A percentile compares a stretch with the other conserved stretches of the same genome.
phyloP scores from a whole-genome alignment of 37 sponge, comb jelly and placozoan species.

The Diacarnus erythraeanus region DNA sequence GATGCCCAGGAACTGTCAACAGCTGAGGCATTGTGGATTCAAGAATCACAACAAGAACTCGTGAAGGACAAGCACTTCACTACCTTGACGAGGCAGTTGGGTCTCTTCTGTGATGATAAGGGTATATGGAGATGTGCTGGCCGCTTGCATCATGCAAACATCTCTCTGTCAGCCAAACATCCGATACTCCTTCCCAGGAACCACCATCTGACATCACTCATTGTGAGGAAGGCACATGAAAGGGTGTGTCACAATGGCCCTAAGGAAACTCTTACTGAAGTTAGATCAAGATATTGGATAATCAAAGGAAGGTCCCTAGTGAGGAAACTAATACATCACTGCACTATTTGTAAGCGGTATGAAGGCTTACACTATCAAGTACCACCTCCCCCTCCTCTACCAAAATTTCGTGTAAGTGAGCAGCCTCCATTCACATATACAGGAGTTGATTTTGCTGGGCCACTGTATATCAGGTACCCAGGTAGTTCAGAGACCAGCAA shows the following conservation, averaged over 20 bases:
- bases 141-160: conserved; percentile 10
- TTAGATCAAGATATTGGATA: conserved; percentile 40
- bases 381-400: conserved; percentile 40
- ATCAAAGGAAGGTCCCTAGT: conserved; percentile 2
- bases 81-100: conserved; percentile 4
- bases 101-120: conserved; percentile 1
- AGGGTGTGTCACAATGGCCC: conserved; percentile 38
- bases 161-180: no score
- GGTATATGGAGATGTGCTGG: conserved; percentile 40
- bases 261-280: conserved; percentile 16
- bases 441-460: conserved; percentile 28
- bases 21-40: conserved; percentile 23
- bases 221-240: conserved; percentile 21
- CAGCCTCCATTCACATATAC: no score
- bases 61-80: background rate
- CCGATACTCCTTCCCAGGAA: no score
- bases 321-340: background rate
- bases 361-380: conserved; percentile 13
- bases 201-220: conserved; percentile 34
- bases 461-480: no score
- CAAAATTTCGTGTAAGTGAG: conserved; percentile 24
- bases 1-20: no score
- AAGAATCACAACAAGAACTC: background rate
- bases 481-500: no score
- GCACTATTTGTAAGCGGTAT: conserved; percentile 24